Percentiles rank a stretch among this genome's conserved stretches.
These are phyloP conservation scores for Sorex araneus DNA, from an alignment of 2,113 vertebrate genomes.

Conservation along the genomic window DNA sequence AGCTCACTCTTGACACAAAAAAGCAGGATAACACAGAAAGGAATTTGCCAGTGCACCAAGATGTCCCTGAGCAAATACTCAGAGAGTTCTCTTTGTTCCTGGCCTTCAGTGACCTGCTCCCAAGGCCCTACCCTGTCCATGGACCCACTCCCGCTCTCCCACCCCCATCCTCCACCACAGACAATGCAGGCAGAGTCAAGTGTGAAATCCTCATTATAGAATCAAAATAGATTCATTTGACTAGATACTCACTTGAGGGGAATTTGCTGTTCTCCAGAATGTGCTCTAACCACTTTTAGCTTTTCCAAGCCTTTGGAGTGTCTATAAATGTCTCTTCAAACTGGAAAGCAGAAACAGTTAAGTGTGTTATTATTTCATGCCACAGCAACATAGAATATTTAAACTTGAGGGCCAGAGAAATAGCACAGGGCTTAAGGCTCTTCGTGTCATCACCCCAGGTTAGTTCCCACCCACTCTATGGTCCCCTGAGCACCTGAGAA, in stretches of 20 bases:
- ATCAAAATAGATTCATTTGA: no score
- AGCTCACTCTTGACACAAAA: neutral
- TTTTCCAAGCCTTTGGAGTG: conserved; percentile 50
- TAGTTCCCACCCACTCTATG: no score
- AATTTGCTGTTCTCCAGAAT: neutral
- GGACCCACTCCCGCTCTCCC: neutral
- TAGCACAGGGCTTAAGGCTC: no score
- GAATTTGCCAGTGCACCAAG: fast-evolving
- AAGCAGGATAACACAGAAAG: neutral
- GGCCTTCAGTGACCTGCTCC: neutral
- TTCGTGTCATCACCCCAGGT: no score
- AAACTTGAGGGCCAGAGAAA: no score
- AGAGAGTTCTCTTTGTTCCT: neutral
- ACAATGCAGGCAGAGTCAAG: no score
- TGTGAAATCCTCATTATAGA: neutral
- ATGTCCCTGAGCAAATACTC: neutral
- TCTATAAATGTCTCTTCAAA: conserved; percentile 67
- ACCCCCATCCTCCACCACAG: no score
- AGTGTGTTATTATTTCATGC: neutral
- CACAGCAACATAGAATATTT: no score
- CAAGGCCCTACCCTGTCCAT: neutral
- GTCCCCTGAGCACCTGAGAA: no score
- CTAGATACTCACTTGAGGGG: no score
- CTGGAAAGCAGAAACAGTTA: conserved; percentile 44
- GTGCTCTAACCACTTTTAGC: conserved; percentile 56